These are phyloP conservation scores for Drosophila ezoana DNA, from an alignment of 2,888 invertebrate genomes.

Conservation along the genomic window DNA sequence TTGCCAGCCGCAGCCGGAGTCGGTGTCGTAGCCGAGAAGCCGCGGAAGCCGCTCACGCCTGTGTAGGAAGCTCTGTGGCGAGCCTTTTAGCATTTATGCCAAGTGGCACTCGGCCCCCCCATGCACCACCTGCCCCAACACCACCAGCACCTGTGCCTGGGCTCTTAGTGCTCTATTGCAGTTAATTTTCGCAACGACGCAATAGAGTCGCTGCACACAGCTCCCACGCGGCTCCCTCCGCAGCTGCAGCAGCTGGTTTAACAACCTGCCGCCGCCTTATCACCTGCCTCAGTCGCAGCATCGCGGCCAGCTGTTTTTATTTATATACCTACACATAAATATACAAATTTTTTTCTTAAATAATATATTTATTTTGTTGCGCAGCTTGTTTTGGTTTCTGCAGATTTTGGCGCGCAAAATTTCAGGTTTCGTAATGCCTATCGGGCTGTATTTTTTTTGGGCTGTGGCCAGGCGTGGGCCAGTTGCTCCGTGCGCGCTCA, in stretches of 20 bases:
- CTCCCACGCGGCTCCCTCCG: constrained; percentile 14
- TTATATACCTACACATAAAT: constrained; percentile 3
- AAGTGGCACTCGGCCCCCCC: constrained; percentile 25
- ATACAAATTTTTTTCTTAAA: constrained; percentile 14
- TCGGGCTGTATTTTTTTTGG: constrained; percentile 27
- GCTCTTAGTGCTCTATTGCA: constrained; percentile 46
- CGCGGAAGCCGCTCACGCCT: constrained; percentile 56
- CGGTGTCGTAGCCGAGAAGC: constrained; percentile 26
- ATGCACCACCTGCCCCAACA: not conserved
- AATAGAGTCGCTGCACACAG: constrained; percentile 58
- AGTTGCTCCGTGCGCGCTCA: constrained; percentile 29
- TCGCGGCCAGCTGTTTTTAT: constrained; percentile 44
- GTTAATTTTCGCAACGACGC: constrained; percentile 80
- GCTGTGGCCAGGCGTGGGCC: constrained; percentile 45
- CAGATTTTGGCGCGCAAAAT: constrained; percentile 57
- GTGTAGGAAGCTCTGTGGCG: constrained; percentile 65
- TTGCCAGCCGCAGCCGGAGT: constrained; percentile 15
- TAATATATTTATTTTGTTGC: constrained; percentile 50
- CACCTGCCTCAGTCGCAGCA: constrained; percentile 49
- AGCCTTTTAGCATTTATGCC: constrained; percentile 75
- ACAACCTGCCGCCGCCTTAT: constrained; percentile 65
- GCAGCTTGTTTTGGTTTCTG: constrained; percentile 39
- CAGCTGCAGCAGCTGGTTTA: constrained; percentile 70
- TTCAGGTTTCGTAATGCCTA: constrained; percentile 58
- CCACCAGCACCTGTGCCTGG: no score